Evolutionary conservation across 2,888 invertebrate species (phyloP), one percentile per base, ranked within the genome.

Genomic region (Orgyia antiqua): DNA sequence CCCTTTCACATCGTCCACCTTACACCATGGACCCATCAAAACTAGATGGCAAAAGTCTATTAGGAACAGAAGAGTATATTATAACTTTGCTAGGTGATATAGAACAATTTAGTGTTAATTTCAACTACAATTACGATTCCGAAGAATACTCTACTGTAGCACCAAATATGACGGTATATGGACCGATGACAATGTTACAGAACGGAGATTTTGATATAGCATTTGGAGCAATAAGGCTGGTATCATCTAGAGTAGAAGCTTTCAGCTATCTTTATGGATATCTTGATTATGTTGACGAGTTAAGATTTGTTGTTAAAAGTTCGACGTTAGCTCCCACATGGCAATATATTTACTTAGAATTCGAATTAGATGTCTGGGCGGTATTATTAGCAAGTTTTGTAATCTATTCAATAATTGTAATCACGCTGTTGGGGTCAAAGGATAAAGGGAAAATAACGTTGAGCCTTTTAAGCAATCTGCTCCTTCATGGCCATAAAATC

Each of bases 301-400:
- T 68, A 1, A 42, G 43, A 7, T 33, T 57, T 10, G 32, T 59
- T n/a, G 67, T 69, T 0, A 49, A 52, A 27, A 52, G 33, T 30
- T 51, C 68, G 1, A 32, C 33, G 0, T 7, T 10, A 0, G 37
- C 57, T 0, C 31, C 50, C 1, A n/a, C 8, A 2, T 62, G 55
- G 54, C 57, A 51, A 30, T 55, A 51, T 24, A 13, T 55, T 5
- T 58, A 57, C 34, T 25, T 54, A 8, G 65, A 54, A 36, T 68
- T 71, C 24, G 19, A 47, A 2, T n/a, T 26, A 2, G 9, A 23
- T 0, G 58, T 66, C 4, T 69, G 68, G 69, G 11, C 53, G 1
- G 3, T 48, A 2, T 24, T 68, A 0, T 2, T 48, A 0, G 2
- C 52, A 0, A 35, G 45, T 2, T 60, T 60, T 11, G 1, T 57